Conservation (phyloP, 2,888 invertebrate species). For the Amphipyra tragopoginis region DNA sequence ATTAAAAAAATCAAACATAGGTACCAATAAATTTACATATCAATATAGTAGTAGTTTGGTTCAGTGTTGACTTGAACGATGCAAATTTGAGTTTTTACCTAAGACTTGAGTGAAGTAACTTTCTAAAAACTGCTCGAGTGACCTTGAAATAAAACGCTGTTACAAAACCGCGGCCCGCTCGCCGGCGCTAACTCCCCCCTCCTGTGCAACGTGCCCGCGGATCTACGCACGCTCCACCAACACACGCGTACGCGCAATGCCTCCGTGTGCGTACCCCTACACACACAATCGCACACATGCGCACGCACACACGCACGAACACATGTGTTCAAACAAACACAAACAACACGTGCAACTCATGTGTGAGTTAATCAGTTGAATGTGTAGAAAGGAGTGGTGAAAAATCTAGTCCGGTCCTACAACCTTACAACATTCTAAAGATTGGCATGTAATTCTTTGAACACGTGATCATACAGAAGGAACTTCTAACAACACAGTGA, state of each 20-base stretch:
- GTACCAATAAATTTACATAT: constrained; percentile 22
- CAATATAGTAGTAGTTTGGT: constrained; percentile 31
- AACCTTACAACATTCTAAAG: constrained; percentile 65
- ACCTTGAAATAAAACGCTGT: constrained; percentile 90
- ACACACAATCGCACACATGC: constrained; percentile 59
- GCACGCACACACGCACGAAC: constrained; percentile 65
- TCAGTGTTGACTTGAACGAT: constrained; percentile 50
- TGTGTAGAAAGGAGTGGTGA: constrained; percentile 82
- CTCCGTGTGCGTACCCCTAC: constrained; percentile 68
- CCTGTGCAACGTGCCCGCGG: constrained; percentile 73
- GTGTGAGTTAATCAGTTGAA: constrained; percentile 65
- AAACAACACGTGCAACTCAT: constrained; percentile 53
- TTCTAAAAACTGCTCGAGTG: constrained; percentile 89
- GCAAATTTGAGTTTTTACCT: constrained; percentile 75
- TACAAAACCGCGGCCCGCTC: constrained; percentile 88
- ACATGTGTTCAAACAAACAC: constrained; percentile 66
- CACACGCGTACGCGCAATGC: constrained; percentile 67
- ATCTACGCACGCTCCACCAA: constrained; percentile 79
- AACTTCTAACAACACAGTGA: constrained; percentile 54
- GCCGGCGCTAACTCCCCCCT: constrained; percentile 80
- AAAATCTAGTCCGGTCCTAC: constrained; percentile 78
- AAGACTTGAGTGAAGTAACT: constrained; percentile 85
- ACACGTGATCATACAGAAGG: constrained; percentile 42
- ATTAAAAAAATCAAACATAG: constrained; percentile 44
- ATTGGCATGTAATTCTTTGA: constrained; percentile 58